A percentile compares a stretch with the other conserved stretches of the same genome.
Evolutionary conservation across 2,797 vertebrate genomes (phyloP).

Genomic region (Clarias laeviceps): DNA sequence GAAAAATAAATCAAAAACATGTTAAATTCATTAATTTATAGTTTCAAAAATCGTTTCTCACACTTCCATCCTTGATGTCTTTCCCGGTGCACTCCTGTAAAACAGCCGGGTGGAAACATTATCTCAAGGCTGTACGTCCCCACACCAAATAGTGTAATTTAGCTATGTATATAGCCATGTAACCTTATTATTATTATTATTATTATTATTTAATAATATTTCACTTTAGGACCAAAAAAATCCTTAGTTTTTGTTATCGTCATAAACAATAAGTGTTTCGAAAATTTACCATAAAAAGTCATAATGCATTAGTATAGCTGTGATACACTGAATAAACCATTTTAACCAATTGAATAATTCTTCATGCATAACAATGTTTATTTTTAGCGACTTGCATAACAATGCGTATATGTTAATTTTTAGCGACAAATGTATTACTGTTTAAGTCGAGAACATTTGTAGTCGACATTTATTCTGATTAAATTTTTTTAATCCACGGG

Average conservation of each 20-base stretch:
- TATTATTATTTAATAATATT: background rate
- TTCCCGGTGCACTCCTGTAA: conserved; percentile 20
- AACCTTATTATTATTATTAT: background rate
- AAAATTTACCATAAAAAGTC: background rate
- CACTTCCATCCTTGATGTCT: conserved; percentile 72
- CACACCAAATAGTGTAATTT: background rate
- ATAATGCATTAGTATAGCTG: background rate
- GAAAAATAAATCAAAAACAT: background rate
- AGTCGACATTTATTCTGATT: background rate
- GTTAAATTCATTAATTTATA: background rate
- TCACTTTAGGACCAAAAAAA: background rate
- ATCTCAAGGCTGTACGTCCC: conserved; percentile 21
- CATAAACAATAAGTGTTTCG: background rate
- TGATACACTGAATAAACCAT: background rate
- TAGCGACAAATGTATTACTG: background rate
- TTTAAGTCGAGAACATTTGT: background rate
- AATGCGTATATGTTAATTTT: background rate
- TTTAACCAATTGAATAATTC: background rate
- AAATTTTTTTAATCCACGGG: background rate
- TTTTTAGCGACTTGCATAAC: background rate
- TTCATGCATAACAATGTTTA: background rate
- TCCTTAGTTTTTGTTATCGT: background rate
- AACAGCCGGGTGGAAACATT: conserved; percentile 14
- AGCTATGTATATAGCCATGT: too few relatives aligned
- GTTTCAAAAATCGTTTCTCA: conserved; percentile 49